A percentile compares a stretch with the other conserved stretches of the same genome.
phyloP scores from a whole-genome alignment of 2,113 vertebrate species.

The Tragelaphus imberbis region DNA sequence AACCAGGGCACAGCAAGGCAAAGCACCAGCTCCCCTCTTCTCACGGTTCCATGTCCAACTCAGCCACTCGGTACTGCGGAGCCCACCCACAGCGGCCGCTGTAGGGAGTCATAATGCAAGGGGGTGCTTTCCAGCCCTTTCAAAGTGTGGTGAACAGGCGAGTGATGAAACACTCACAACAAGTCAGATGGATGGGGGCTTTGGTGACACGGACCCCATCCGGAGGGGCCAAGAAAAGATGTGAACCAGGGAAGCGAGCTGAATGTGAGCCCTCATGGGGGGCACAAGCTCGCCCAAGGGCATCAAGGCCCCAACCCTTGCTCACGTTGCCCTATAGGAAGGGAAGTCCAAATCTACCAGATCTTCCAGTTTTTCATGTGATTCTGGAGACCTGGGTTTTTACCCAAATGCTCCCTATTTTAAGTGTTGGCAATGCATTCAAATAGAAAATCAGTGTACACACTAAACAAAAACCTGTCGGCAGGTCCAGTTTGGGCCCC shows the following conservation, averaged over 20 bases:
- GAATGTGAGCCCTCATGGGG: fast-evolving
- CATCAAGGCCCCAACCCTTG: fast-evolving
- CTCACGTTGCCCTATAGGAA: fast-evolving
- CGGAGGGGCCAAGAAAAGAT: neutral
- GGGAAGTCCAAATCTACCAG: neutral
- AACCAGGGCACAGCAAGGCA: neutral
- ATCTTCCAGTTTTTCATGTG: neutral
- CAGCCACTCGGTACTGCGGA: fast-evolving
- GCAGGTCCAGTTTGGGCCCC: neutral
- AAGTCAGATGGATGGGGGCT: too few relatives aligned
- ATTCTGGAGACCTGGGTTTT: neutral
- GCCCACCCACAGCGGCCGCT: neutral
- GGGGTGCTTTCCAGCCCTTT: neutral
- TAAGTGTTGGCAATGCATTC: neutral
- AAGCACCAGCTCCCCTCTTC: neutral
- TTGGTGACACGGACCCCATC: neutral
- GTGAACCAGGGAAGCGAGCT: neutral
- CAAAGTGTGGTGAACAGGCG: neutral
- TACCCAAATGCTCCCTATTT: neutral
- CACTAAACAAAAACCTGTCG: neutral
- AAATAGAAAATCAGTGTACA: neutral
- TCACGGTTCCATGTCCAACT: neutral
- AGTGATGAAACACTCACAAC: neutral
- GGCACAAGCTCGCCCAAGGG: neutral
- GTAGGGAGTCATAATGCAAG: neutral